Percentiles rank a stretch among this genome's conserved stretches.
Evolutionary conservation across 1,140 invertebrate genomes (phyloP).

Genomic region (Zaprionus africanus): DNA sequence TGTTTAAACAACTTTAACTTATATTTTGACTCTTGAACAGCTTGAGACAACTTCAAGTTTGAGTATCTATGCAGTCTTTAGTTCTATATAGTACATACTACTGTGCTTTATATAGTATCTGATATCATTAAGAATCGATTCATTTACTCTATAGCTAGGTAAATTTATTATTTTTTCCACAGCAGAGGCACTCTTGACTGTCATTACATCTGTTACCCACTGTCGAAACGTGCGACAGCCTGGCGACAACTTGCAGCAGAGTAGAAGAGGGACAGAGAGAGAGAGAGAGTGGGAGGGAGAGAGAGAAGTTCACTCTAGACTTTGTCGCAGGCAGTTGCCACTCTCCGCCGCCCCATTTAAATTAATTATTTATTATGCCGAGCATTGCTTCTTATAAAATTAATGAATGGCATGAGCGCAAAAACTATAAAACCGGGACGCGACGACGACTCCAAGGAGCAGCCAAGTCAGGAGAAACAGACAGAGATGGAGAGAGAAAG

Average conservation of each 20-base stretch:
- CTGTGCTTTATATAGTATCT: not conserved
- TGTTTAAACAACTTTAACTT: too few species aligned
- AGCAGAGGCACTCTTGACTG: slow-evolving; percentile 7
- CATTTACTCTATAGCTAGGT: not conserved
- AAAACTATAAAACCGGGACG: slow-evolving; percentile 61
- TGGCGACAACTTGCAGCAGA: slow-evolving; percentile 32
- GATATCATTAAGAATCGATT: slow-evolving; percentile 6
- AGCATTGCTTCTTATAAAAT: slow-evolving; percentile 77
- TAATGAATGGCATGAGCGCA: slow-evolving; percentile 76
- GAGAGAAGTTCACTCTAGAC: slow-evolving; percentile 10
- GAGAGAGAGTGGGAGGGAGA: slow-evolving; percentile 8
- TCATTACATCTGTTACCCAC: slow-evolving; percentile 30
- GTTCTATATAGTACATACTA: too few species aligned
- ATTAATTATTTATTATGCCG: slow-evolving; percentile 81
- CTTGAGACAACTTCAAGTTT: not conserved
- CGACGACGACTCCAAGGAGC: slow-evolving; percentile 29
- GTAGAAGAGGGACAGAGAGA: not conserved
- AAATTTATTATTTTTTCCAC: slow-evolving; percentile 5
- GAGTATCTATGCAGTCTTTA: too few species aligned
- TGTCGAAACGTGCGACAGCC: slow-evolving; percentile 35
- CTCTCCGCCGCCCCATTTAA: slow-evolving; percentile 57
- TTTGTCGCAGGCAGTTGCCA: slow-evolving; percentile 38
- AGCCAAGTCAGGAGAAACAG: slow-evolving; percentile 14
- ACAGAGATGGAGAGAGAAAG: not conserved
- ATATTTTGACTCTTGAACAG: not conserved